Percentiles rank a stretch among this genome's conserved stretches.
phyloP scores from a whole-genome alignment of 2,797 vertebrate genomes.

The Sebastes hubbsi region DNA sequence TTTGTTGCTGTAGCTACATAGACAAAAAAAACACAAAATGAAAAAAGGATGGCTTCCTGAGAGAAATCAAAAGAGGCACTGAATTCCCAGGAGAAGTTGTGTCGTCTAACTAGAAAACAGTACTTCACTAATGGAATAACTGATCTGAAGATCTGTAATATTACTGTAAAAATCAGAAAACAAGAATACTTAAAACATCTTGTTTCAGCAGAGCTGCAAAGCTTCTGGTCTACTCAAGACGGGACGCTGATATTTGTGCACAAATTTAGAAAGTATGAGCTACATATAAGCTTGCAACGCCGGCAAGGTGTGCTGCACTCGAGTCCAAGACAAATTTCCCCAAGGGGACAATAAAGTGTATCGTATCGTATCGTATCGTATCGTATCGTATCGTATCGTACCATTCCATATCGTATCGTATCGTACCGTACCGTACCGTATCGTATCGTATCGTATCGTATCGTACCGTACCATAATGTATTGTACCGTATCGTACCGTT shows the following conservation, averaged over 20 bases:
- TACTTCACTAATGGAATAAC: background rate
- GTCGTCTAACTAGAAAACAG: background rate
- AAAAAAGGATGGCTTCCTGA: background rate
- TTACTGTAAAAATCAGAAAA: background rate
- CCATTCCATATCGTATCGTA: accelerated
- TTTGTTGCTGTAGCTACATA: background rate
- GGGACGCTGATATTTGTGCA: background rate
- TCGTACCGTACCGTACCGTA: accelerated
- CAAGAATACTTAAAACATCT: too few relatives aligned
- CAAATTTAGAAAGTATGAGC: background rate
- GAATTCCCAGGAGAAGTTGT: background rate
- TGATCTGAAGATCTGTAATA: background rate
- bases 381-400: too few relatives aligned
- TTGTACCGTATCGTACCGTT: too few relatives aligned
- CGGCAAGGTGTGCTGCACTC: too few relatives aligned
- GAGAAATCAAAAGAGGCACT: background rate
- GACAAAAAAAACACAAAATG: background rate
- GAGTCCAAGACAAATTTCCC: too few relatives aligned
- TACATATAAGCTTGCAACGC: too few relatives aligned
- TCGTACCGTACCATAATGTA: accelerated
- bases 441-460: too few relatives aligned
- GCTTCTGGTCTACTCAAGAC: background rate
- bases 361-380: too few relatives aligned
- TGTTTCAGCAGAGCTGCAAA: too few relatives aligned
- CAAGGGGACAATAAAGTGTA: too few relatives aligned